These are phyloP conservation scores for Mystacornis crossleyi DNA, from an alignment of 2,113 vertebrate species.

Conservation along the genomic window DNA sequence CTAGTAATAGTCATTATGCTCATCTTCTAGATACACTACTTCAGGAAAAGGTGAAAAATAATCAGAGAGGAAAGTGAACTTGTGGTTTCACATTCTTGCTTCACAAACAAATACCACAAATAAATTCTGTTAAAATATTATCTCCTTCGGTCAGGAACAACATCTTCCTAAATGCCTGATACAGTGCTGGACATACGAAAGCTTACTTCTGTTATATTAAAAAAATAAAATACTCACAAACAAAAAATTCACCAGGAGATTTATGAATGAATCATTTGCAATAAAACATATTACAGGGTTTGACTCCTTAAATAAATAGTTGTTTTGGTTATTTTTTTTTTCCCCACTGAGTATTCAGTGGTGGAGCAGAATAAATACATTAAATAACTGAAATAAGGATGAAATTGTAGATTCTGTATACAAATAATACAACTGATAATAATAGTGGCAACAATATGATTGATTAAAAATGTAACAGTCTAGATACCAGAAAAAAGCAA, in stretches of 20 bases:
- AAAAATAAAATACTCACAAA: background rate
- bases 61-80: background rate
- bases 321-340: rapidly evolving
- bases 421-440: background rate
- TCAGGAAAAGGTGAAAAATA: background rate
- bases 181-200: background rate
- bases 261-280: background rate
- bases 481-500: background rate
- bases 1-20: background rate
- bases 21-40: background rate
- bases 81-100: background rate
- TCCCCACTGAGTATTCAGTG: background rate
- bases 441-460: background rate
- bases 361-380: background rate
- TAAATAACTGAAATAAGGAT: background rate
- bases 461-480: background rate
- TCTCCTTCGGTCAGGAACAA: background rate
- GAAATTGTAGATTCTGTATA: background rate
- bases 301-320: background rate
- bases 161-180: background rate
- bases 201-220: background rate
- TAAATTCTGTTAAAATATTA: background rate
- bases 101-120: background rate
- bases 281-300: background rate
- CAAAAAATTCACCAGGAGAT: background rate